These are phyloP conservation scores for Synanthedon myopaeformis DNA, from an alignment of 2,888 invertebrate species.

Conservation along the genomic window DNA sequence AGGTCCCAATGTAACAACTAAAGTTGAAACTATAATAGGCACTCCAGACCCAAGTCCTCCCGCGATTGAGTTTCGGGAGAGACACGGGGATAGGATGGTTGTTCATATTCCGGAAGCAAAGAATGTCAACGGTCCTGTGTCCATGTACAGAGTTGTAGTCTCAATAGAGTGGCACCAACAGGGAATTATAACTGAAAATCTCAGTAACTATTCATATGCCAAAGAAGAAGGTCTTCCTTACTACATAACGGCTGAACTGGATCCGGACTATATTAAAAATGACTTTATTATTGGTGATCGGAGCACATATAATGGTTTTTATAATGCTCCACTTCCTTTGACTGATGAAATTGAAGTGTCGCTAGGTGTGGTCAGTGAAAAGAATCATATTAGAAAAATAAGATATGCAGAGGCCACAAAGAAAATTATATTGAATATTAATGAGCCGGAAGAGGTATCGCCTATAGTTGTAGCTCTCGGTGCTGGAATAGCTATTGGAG, in stretches of 20 bases:
- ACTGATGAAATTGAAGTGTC: constrained; percentile 75
- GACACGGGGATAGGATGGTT: constrained; percentile 72
- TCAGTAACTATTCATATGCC: constrained; percentile 77
- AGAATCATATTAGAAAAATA: constrained; percentile 74
- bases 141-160: constrained; percentile 79
- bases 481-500: constrained; percentile 77
- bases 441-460: constrained; percentile 57
- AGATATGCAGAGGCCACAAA: constrained; percentile 73
- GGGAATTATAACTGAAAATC: constrained; percentile 71
- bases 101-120: constrained; percentile 76
- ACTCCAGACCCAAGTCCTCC: constrained; percentile 78
- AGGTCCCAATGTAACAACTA: constrained; percentile 69
- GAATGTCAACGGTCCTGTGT: constrained; percentile 84
- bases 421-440: constrained; percentile 64
- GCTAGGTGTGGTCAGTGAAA: constrained; percentile 77
- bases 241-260: constrained; percentile 86
- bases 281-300: constrained; percentile 84
- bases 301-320: constrained; percentile 77
- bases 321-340: constrained; percentile 79
- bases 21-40: constrained; percentile 79
- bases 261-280: constrained; percentile 72
- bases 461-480: constrained; percentile 62
- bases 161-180: constrained; percentile 75
- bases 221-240: constrained; percentile 77
- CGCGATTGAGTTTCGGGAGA: constrained; percentile 73